Conservation (phyloP, 2,113 vertebrate genomes). For the human (Homo sapiens) region DNA sequence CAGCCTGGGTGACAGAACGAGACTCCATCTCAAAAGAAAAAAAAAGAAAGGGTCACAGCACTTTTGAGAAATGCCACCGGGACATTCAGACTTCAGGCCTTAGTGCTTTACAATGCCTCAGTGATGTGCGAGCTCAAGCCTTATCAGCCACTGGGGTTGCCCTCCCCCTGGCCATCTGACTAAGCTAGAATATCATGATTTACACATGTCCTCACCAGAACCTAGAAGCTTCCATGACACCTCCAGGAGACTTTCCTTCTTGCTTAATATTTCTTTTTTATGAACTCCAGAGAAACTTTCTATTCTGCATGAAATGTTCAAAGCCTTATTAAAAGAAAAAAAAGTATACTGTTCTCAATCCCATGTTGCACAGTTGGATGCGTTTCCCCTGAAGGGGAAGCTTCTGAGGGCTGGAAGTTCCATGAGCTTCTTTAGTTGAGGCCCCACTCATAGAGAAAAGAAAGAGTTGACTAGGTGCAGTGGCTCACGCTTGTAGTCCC, state of each 20-base stretch:
- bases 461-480: no score
- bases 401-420: background rate
- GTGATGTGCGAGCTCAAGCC: background rate
- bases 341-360: background rate
- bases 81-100: background rate
- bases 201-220: background rate
- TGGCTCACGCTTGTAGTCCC: no score
- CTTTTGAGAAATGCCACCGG: background rate
- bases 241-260: background rate
- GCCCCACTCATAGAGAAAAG: background rate
- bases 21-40: no score
- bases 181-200: background rate
- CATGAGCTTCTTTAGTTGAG: background rate
- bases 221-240: background rate
- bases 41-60: background rate
- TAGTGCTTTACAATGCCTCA: fast-evolving
- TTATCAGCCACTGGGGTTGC: background rate
- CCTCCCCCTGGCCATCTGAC: background rate
- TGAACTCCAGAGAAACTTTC: background rate
- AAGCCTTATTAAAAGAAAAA: background rate
- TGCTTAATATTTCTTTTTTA: background rate
- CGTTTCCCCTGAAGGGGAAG: background rate
- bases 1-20: no score
- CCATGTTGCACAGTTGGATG: background rate
- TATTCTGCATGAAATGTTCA: background rate